Percentiles rank a stretch among this genome's conserved stretches.
Evolutionary conservation across 2,797 vertebrate species (phyloP).

Genomic region (Etheostoma nigrum): DNA sequence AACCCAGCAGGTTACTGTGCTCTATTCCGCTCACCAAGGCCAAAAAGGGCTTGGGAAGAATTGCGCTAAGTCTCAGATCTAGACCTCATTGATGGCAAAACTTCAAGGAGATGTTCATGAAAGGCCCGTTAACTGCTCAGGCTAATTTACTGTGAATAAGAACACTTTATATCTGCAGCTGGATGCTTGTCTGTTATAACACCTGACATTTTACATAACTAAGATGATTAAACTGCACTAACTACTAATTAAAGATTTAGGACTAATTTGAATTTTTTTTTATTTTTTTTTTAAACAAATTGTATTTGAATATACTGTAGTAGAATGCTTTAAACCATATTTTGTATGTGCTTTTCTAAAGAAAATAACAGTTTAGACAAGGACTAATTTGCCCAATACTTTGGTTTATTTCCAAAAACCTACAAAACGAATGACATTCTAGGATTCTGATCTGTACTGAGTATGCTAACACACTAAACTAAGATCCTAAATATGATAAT

Average conservation of each 20-base stretch:
- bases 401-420: not conserved
- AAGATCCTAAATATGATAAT: not conserved
- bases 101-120: slow-evolving; percentile 57
- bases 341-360: not conserved
- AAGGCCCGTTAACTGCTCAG: slow-evolving; percentile 39
- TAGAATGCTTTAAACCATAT: not conserved
- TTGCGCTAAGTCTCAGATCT: slow-evolving; percentile 33
- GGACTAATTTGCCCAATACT: no score
- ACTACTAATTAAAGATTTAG: not conserved
- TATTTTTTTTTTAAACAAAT: not conserved
- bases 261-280: not conserved
- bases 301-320: not conserved
- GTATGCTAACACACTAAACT: not conserved
- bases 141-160: slow-evolving; percentile 44
- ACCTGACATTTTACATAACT: not conserved
- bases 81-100: slow-evolving; percentile 29
- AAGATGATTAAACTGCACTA: not conserved
- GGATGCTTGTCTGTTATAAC: slow-evolving; percentile 1
- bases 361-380: not conserved
- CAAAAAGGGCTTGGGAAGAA: slow-evolving; percentile 46
- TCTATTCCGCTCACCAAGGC: slow-evolving; percentile 40
- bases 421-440: not conserved
- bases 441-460: not conserved
- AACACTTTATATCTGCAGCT: slow-evolving; percentile 27
- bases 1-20: slow-evolving; percentile 51